Percentiles rank a stretch among this genome's conserved stretches.
Conservation (phyloP, 2,113 vertebrate genomes). For the Rhea americana region DNA sequence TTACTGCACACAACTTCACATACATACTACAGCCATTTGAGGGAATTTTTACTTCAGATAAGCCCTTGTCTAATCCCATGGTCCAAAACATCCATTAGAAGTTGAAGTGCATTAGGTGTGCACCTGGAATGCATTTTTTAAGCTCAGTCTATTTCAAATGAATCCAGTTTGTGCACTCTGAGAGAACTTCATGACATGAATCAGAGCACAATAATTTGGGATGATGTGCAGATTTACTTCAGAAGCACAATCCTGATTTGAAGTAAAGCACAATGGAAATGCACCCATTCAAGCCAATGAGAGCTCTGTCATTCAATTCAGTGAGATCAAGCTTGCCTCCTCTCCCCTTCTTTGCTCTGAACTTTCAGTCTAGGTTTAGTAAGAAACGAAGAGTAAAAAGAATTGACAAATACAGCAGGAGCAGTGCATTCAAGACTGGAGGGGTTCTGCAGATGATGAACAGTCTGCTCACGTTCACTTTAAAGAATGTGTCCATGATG, state of each 20-base stretch:
- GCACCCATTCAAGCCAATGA: neutral
- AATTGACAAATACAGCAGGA: neutral
- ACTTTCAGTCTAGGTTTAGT: neutral
- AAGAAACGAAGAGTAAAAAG: neutral
- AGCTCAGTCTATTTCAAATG: neutral
- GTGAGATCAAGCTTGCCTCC: neutral
- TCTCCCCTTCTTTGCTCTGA: neutral
- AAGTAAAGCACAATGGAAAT: neutral
- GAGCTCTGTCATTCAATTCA: neutral
- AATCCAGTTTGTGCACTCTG: neutral
- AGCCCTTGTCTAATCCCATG: neutral
- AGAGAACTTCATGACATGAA: neutral
- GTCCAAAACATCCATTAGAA: neutral
- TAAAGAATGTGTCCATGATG: neutral
- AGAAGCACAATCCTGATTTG: neutral
- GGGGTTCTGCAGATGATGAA: neutral
- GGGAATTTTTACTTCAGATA: neutral
- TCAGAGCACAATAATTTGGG: neutral
- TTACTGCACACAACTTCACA: neutral
- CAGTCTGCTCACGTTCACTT: neutral
- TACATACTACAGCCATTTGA: accelerated
- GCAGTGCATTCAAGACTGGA: accelerated
- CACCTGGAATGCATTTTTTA: neutral
- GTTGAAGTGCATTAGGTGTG: neutral
- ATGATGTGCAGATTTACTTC: neutral